Base-by-base conservation (phyloP, 2,797 vertebrate species). In the Enteromius fasciolatus region DNA sequence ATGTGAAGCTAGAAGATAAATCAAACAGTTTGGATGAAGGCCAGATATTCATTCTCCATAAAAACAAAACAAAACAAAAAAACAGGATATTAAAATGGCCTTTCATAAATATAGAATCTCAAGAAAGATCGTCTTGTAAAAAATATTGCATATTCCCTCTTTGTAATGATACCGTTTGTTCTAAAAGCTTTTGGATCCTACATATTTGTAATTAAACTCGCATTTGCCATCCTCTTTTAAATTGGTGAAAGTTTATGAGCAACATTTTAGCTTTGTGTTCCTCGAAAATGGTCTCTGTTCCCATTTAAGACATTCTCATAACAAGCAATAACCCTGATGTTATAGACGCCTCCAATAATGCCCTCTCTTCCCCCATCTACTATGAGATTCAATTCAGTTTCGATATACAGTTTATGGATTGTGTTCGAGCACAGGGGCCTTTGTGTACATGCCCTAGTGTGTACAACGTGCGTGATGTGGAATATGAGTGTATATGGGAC, bases 21-120 rank as follows among this genome's bases (percentile, higher is more conserved):
- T 46, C 15, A 4, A 78, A 78, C 39, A 10, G 20, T 48, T 41
- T 79, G 87, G 73, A 68, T 59, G 46, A 50, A 76, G 10, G n/a
- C 52, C 68, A 80, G 50, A 20, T 83, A 70, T 8, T 46, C 44
- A 59, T 81, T 81, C 68, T 82, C 54, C 20, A 31, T 57, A 74
- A 78, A 63, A 46, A 41, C 9, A 10, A 41, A 41, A 41, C 39
- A 41, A 41, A 39, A 1, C 36, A 11, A 44, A 44, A 44, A 44
- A 76, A 50, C 86, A 85, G 73, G 76, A 85, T 80, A 73, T 84
- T 79, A 84, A 84, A 80, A 79, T 50, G 12, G 57, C 41, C 59
- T 41, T 76, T 20, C 28, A 44, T 50, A 25, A 70, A 70, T 81
- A 52, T 18, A 50, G 73, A 64, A 78, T 48, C 39, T 73, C 1